These are phyloP conservation scores for Anastatus disparis DNA, from an alignment of 1,140 invertebrate genomes.

Conservation along the genomic window DNA sequence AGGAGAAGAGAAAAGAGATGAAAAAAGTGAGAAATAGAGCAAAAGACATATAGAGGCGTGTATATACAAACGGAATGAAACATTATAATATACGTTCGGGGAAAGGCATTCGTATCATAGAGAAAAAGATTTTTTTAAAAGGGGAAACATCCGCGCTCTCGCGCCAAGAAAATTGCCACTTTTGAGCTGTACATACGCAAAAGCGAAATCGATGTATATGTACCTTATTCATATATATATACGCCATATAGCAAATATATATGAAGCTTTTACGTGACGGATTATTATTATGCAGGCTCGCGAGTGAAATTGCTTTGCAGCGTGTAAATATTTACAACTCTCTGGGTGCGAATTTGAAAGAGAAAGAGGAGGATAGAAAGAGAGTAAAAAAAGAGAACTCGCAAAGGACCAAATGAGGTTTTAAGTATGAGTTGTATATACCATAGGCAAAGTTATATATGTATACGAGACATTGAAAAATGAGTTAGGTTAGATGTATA, in stretches of 20 bases:
- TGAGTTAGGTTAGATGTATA: neutral
- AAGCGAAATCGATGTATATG: too few relatives aligned
- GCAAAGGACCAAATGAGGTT: constrained; percentile 1
- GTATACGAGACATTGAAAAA: constrained; percentile 22
- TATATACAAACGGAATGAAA: neutral
- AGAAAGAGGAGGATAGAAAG: too few relatives aligned
- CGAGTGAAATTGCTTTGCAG: constrained; percentile 6
- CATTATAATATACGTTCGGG: neutral
- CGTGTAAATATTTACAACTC: constrained; percentile 24
- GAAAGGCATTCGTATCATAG: too few relatives aligned
- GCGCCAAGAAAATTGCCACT: too few relatives aligned
- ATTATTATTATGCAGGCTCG: neutral
- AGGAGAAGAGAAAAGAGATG: neutral
- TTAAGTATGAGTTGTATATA: neutral
- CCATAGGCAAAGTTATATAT: too few relatives aligned
- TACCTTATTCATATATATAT: too few relatives aligned
- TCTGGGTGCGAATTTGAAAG: neutral
- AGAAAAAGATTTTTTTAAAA: too few relatives aligned
- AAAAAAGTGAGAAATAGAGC: neutral
- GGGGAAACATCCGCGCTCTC: too few relatives aligned
- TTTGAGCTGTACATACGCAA: too few relatives aligned
- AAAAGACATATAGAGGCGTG: too few relatives aligned
- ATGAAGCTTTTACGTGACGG: constrained; percentile 7
- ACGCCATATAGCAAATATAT: too few relatives aligned
- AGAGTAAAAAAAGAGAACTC: too few relatives aligned